Conservation (phyloP, 2,797 vertebrate genomes). For the Agapornis canus region DNA sequence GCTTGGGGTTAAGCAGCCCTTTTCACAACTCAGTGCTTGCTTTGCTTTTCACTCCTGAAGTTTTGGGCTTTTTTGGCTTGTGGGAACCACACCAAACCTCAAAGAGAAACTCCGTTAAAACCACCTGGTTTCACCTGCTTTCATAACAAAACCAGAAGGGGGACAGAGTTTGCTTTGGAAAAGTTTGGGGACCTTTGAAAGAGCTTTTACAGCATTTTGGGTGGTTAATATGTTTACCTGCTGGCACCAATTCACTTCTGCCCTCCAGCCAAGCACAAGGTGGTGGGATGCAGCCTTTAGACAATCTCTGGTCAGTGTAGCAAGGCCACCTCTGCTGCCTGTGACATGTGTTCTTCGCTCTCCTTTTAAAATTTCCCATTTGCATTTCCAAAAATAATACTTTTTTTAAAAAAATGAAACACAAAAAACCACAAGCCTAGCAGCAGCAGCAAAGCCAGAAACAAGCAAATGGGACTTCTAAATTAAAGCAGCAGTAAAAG, state of each 20-base stretch:
- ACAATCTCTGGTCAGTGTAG: rapidly evolving
- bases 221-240: not conserved
- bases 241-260: not conserved
- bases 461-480: not conserved
- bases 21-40: not conserved
- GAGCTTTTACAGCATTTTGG: not conserved
- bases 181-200: not conserved
- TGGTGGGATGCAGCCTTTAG: not conserved
- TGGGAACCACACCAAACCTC: constrained; percentile 32
- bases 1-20: not conserved
- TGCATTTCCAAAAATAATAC: not conserved
- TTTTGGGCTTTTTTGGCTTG: not conserved
- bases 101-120: constrained; percentile 17
- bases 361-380: not conserved
- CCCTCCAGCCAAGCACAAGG: not conserved
- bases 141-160: not conserved
- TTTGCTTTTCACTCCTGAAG: not conserved
- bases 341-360: rapidly evolving
- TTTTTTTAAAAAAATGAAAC: not conserved
- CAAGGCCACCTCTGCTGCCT: not conserved
- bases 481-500: not conserved
- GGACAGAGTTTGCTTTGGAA: constrained; percentile 3
- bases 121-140: constrained; percentile 48
- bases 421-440: not conserved
- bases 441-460: constrained; percentile 12